Evolutionary conservation across 2,888 invertebrate species (phyloP).

Genomic region (Acholoe squamosa): DNA sequence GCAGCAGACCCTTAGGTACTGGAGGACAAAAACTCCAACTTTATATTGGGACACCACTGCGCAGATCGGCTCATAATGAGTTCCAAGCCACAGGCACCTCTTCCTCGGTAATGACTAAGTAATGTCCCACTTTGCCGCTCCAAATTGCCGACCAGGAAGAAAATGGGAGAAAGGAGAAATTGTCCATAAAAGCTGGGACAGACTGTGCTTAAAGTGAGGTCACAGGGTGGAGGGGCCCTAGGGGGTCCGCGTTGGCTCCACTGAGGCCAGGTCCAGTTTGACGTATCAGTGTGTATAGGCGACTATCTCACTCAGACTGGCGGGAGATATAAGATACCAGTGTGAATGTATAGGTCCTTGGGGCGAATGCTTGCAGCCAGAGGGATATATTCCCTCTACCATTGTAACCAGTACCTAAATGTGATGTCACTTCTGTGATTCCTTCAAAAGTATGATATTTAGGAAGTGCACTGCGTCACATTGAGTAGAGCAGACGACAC

Average conservation of each 20-base stretch:
- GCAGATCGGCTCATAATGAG: background rate
- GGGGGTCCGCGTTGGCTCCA: background rate
- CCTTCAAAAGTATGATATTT: background rate
- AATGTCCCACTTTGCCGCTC: background rate
- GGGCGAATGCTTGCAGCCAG: background rate
- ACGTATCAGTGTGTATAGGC: background rate
- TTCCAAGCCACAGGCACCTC: background rate
- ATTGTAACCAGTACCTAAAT: background rate
- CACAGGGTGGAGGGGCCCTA: background rate
- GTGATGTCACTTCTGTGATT: background rate
- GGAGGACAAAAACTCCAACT: no score
- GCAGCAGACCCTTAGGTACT: no score
- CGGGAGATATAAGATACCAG: conserved; percentile 16
- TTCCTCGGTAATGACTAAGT: background rate
- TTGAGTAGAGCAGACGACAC: conserved; percentile 1
- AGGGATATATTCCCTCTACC: background rate
- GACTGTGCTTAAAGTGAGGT: conserved; percentile 13
- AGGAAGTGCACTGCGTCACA: background rate
- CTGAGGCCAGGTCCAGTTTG: background rate
- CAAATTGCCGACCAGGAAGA: background rate
- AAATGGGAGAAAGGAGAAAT: background rate
- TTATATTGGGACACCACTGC: background rate
- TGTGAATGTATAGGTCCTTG: background rate
- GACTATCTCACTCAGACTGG: background rate
- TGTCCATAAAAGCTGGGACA: conserved; percentile 1